Evolutionary conservation across 2,888 invertebrate species (phyloP), one percentile per base, ranked within the genome.

Genomic region (Anagyrus pseudococci): DNA sequence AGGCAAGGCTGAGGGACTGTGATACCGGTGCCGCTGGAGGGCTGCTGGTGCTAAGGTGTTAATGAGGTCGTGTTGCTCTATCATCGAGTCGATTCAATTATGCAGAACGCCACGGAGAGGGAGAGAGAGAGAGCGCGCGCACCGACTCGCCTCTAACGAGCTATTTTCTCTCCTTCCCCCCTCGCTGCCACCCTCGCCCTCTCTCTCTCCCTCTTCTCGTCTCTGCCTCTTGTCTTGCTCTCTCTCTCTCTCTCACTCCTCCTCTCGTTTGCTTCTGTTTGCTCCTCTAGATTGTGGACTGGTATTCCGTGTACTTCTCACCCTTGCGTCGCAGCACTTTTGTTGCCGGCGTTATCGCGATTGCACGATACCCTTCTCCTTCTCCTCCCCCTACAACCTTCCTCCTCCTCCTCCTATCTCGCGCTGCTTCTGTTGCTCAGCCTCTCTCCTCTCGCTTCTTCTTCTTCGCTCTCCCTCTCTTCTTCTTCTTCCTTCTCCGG

Each of bases 11-110:
- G 19, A 13, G 33, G 49, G 20, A 13, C 1, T 17, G 17, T 13
- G 3, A 37, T 15, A 37, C 33, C 29, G 75, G 76, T 76, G 75
- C 74, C 75, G 75, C 48, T 33, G 44, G 33, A 46, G 22, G 41
- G 17, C 41, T n/a, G 33, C 4, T 25, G 48, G 47, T 47, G 59
- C 48, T 49, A 15, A 80, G 79, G 80, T 80, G 80, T 80, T 80
- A 80, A 80, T 78, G 80, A 80, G 80, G 79, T 80, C 78, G 78
- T 80, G 80, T 80, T 79, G 79, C 74, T 77, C 75, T 73, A 74
- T 56, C 57, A 37, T 10, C 33, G 46, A 78, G 77, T 77, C 77
- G 78, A 78, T 79, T 79, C 77, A 79, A 79, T 79, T 79, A 79
- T 79, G 78, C 79, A 73, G 37, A 20, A 69, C 72, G 73, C 77